A percentile compares a stretch with the other conserved stretches of the same genome.
Evolutionary conservation across 1,140 invertebrate species (phyloP).

Genomic region (Trichomalopsis sarcophagae): DNA sequence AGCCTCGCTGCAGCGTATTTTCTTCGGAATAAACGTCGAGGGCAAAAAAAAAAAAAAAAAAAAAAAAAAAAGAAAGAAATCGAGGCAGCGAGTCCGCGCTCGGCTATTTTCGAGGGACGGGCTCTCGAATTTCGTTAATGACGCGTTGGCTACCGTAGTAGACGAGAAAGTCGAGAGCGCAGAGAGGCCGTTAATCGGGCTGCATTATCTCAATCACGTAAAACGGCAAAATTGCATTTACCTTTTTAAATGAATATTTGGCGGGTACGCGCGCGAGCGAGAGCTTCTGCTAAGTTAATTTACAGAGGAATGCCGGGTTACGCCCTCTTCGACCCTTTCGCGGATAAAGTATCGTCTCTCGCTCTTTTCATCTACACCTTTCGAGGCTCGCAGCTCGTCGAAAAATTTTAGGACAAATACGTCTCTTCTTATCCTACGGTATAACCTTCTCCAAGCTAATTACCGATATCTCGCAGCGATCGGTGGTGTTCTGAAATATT

Average conservation of each 20-base stretch:
- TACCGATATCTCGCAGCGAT: too few species aligned
- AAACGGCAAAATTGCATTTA: conserved; percentile 76
- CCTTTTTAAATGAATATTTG: conserved; percentile 77
- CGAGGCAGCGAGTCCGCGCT: not conserved
- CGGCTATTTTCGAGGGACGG: conserved; percentile 59
- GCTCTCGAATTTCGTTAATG: conserved; percentile 70
- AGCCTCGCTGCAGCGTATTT: not conserved
- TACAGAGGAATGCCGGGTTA: conserved; percentile 74
- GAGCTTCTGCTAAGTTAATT: conserved; percentile 75
- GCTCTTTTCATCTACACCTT: conserved; percentile 37
- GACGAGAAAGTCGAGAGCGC: conserved; percentile 41
- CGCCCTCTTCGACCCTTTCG: conserved; percentile 70
- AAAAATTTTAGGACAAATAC: not conserved
- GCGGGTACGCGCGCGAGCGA: conserved; percentile 64
- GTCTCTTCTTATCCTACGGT: too few species aligned
- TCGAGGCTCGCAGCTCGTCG: not conserved
- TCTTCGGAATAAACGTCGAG: not conserved
- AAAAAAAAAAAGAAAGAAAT: not conserved
- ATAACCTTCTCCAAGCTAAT: too few species aligned
- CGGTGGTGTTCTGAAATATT: too few species aligned
- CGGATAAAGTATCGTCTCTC: conserved; percentile 63
- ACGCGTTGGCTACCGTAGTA: conserved; percentile 68
- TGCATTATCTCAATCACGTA: conserved; percentile 76
- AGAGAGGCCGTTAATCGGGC: conserved; percentile 71
- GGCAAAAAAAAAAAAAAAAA: not conserved